phyloP scores from a whole-genome alignment of 2,797 vertebrate species.

The Heliangelus exortis region DNA sequence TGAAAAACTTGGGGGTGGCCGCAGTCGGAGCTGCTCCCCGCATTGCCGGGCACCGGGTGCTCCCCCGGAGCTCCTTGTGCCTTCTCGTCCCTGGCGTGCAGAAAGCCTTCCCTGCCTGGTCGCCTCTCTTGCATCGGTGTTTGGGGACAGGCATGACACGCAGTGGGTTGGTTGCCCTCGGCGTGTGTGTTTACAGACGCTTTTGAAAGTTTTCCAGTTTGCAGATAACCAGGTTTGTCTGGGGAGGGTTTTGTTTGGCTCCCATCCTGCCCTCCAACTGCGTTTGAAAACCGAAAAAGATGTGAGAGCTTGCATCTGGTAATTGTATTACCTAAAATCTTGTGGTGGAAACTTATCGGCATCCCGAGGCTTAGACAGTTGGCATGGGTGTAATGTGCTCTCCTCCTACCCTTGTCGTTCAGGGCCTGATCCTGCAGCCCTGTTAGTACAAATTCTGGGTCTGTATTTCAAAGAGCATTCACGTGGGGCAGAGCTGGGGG shows the following conservation, averaged over 20 bases:
- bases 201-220: background rate
- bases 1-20: background rate
- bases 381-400: fast-evolving
- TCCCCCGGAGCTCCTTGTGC: too few species aligned
- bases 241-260: background rate
- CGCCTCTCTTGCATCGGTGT: background rate
- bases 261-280: fast-evolving
- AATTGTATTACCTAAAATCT: background rate
- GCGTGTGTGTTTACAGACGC: background rate
- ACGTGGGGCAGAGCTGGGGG: background rate
- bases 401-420: background rate
- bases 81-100: background rate
- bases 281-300: background rate
- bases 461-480: background rate
- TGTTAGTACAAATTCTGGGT: background rate
- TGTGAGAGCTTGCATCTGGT: background rate
- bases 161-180: fast-evolving
- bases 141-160: background rate
- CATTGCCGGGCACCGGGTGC: too few species aligned
- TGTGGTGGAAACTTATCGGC: background rate
- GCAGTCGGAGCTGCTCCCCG: background rate
- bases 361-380: background rate
- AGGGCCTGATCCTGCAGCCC: background rate
- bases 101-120: background rate
- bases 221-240: fast-evolving